phyloP scores from a whole-genome alignment of 2,113 vertebrate species.

The Glaucidium brasilianum region DNA sequence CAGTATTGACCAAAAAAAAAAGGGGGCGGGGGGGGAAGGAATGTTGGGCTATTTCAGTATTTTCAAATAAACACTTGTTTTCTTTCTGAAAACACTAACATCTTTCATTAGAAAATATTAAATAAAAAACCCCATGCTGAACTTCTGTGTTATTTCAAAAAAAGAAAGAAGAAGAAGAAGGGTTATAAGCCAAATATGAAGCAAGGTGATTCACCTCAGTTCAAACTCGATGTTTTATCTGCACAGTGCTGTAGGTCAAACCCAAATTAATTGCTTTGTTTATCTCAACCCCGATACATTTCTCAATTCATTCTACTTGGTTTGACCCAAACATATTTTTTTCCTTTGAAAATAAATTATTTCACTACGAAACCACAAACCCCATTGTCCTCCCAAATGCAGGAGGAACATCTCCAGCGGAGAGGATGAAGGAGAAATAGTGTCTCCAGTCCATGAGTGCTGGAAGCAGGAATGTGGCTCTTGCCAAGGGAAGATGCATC shows the following conservation, averaged over 20 bases:
- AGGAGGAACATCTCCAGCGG: background rate
- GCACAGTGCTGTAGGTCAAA: background rate
- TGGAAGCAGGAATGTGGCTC: background rate
- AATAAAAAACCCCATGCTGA: background rate
- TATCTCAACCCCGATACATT: background rate
- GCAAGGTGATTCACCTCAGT: background rate
- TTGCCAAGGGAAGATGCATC: background rate
- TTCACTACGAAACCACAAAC: background rate
- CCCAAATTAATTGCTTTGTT: background rate
- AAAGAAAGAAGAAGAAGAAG: background rate
- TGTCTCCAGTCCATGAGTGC: fast-evolving
- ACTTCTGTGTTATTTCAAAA: constrained; percentile 23
- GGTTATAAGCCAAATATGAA: background rate
- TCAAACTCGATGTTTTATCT: background rate
- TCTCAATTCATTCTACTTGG: background rate
- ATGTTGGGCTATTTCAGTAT: background rate
- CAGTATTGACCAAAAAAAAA: background rate
- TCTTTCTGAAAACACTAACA: background rate
- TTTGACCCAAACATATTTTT: background rate
- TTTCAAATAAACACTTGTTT: background rate
- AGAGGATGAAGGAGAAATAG: background rate
- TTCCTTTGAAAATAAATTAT: background rate
- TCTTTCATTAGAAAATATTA: background rate
- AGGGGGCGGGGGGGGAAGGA: background rate
- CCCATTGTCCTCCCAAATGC: background rate